phyloP scores from a whole-genome alignment of 1,140 invertebrate genomes.

The Aphelenchoides fujianensis region DNA sequence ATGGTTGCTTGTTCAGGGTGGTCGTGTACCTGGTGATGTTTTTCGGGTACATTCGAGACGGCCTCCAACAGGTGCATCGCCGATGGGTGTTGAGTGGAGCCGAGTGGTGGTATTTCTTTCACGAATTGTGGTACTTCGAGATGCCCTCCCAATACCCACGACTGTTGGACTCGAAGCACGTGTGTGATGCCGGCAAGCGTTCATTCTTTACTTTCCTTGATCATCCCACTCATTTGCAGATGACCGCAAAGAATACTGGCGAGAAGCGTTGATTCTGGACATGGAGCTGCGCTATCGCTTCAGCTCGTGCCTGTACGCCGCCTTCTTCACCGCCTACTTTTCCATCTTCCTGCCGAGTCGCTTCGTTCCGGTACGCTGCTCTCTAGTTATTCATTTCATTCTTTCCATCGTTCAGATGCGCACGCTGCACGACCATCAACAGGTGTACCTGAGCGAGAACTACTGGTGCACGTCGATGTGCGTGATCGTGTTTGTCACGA shows the following conservation, averaged over 20 bases:
- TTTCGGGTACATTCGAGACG: conserved; percentile 65
- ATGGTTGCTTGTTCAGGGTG: conserved; percentile 66
- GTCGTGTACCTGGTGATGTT: conserved; percentile 81
- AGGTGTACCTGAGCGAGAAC: conserved; percentile 79
- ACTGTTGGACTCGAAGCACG: conserved; percentile 5
- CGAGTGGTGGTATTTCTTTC: background rate
- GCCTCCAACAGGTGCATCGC: conserved; percentile 9
- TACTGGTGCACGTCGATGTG: conserved; percentile 78
- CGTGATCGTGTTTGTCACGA: conserved; percentile 76
- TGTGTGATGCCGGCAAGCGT: conserved; percentile 18
- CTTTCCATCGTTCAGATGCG: conserved; percentile 48
- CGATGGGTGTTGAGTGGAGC: background rate
- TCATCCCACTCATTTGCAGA: conserved; percentile 17
- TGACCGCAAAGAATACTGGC: conserved; percentile 19
- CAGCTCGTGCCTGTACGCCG: conserved; percentile 84
- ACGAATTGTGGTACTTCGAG: background rate
- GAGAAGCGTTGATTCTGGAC: conserved; percentile 32
- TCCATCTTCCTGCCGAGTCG: conserved; percentile 82
- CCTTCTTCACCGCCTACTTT: conserved; percentile 83
- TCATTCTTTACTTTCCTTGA: conserved; percentile 7
- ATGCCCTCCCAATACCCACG: background rate
- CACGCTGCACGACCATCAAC: conserved; percentile 57
- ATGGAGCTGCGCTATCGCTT: conserved; percentile 80
- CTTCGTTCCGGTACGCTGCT: conserved; percentile 73
- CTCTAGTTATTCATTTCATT: conserved; percentile 16